These are phyloP conservation scores for Dynastes grantii DNA, from an alignment of 2,888 invertebrate species.

Conservation along the genomic window DNA sequence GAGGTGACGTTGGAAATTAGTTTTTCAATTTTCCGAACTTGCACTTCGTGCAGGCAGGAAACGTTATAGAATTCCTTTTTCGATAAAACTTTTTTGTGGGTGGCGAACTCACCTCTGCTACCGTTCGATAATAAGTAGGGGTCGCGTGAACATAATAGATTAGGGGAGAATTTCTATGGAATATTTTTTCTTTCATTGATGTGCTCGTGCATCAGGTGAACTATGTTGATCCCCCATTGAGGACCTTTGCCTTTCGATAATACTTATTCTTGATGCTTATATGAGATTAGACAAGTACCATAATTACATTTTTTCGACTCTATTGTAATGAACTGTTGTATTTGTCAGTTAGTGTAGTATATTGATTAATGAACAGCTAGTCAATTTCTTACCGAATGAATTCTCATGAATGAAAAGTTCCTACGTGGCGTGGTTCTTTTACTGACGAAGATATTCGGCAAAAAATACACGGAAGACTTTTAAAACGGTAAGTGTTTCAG, in stretches of 20 bases:
- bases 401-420: too few relatives aligned
- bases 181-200: constrained; percentile 48
- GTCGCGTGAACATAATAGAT: constrained; percentile 51
- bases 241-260: constrained; percentile 60
- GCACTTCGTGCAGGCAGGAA: constrained; percentile 15
- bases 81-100: constrained; percentile 38
- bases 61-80: constrained; percentile 40
- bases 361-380: too few relatives aligned
- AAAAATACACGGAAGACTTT: too few relatives aligned
- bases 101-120: constrained; percentile 37
- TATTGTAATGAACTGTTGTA: too few relatives aligned
- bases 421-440: too few relatives aligned
- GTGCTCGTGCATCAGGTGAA: constrained; percentile 57
- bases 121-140: constrained; percentile 54
- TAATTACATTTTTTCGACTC: constrained; percentile 5
- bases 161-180: constrained; percentile 55
- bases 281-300: not conserved
- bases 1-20: constrained; percentile 43
- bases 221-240: constrained; percentile 51
- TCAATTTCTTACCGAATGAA: too few relatives aligned
- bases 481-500: too few relatives aligned
- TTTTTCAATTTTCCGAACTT: constrained; percentile 50
- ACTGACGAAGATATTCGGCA: too few relatives aligned
- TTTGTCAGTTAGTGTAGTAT: too few relatives aligned
- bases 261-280: constrained; percentile 55